Evolutionary conservation across 2,113 vertebrate species (phyloP), one percentile per base, ranked within the genome.

Genomic region (Lepidothrix coronata): DNA sequence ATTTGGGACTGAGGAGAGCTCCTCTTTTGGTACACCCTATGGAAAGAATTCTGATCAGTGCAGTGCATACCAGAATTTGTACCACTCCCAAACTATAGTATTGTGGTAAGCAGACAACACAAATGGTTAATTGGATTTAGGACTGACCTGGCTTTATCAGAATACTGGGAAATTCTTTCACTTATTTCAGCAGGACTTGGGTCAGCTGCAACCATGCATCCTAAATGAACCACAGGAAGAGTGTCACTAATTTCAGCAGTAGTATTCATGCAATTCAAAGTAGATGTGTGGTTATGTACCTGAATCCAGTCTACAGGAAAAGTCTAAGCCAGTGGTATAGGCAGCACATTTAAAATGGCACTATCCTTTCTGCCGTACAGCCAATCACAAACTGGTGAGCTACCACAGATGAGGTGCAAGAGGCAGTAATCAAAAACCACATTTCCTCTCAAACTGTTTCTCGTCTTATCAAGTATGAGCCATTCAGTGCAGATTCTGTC

Each of bases 1-100:
- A 0, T 39, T 4, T 59, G 59, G 21, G 20, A 19, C 25, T 3
- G 8, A 35, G 17, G 28, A 91, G 28, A 75, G 19, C 14, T 67
- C 11, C 74, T 85, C 27, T 33, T 80, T 28, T 1, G 0, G 17
- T 44, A n/a, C 8, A 41, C 4, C 10, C 10, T 12, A 30, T 0
- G 4, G 57, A 72, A 59, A 78, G 28, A 6, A 16, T 19, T 52
- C 3, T 8, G 14, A 24, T 44, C 14, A 58, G 5, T 54, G n/a
- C 16, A 14, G 20, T 7, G 21, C 43, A 6, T 16, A 30, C 31
- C 63, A 46, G 23, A 18, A 20, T 83, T 67, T 44, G 13, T 55
- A 48, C 33, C 1, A 2, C 22, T 55, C 43, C 41, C 44, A 48
- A 65, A 55, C 8, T 24, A n/a, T 1, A 0, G 4, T 14, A 31